These are phyloP conservation scores for Calyptommatus sinebrachiatus DNA, from an alignment of 2,113 vertebrate genomes.

Conservation along the genomic window DNA sequence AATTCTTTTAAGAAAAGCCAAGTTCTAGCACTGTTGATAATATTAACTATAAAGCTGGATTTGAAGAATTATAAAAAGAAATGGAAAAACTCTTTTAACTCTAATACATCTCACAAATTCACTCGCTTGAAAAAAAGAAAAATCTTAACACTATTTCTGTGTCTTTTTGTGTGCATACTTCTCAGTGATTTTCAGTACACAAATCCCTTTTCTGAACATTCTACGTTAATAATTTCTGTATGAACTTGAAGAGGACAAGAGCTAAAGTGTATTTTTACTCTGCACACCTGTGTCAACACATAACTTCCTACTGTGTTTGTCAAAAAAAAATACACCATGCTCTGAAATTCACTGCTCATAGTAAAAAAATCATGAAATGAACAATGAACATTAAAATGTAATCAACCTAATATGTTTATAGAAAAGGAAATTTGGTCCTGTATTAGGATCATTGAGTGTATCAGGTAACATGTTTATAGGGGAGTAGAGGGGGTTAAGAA, in stretches of 20 bases:
- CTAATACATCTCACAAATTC: not conserved
- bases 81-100: not conserved
- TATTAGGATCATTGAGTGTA: not conserved
- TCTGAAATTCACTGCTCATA: no score
- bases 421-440: not conserved
- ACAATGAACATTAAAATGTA: not conserved
- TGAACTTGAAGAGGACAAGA: conserved; percentile 20
- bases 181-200: not conserved
- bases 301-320: not conserved
- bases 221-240: not conserved
- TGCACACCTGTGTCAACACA: not conserved
- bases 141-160: conserved; percentile 29
- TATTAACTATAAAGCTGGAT: not conserved
- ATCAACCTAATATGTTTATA: not conserved
- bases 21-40: not conserved
- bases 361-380: not conserved
- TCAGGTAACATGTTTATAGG: not conserved
- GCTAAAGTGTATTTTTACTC: not conserved
- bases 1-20: not conserved
- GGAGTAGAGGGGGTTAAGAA: not conserved
- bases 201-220: not conserved
- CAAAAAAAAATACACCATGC: not conserved
- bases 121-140: not conserved
- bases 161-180: not conserved
- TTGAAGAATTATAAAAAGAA: not conserved